These are phyloP conservation scores for Myoxocephalus aenaeus DNA, from an alignment of 2,797 vertebrate genomes.

Conservation along the genomic window DNA sequence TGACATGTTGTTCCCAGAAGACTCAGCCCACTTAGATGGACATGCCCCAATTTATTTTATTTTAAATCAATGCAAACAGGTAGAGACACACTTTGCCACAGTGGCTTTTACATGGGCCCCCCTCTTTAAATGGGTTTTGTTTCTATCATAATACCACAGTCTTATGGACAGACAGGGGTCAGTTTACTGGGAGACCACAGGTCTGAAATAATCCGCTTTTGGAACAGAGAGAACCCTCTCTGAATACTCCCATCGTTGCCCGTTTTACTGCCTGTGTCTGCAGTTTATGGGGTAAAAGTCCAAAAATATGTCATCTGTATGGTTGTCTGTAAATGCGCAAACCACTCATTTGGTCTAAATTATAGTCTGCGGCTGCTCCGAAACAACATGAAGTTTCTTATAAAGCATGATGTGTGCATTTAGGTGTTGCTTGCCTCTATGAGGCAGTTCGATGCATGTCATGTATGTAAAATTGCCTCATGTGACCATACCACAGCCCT, in stretches of 20 bases:
- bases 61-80: slow-evolving; percentile 50
- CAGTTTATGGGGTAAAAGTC: slow-evolving; percentile 79
- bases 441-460: slow-evolving; percentile 12
- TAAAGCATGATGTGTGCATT: slow-evolving; percentile 74
- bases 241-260: slow-evolving; percentile 70
- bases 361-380: slow-evolving; percentile 72
- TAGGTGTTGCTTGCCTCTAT: slow-evolving; percentile 65
- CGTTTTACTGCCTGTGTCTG: slow-evolving; percentile 75
- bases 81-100: slow-evolving; percentile 30
- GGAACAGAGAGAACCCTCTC: slow-evolving; percentile 69
- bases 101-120: slow-evolving; percentile 59
- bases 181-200: slow-evolving; percentile 74
- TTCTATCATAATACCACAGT: slow-evolving; percentile 73
- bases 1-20: slow-evolving; percentile 33
- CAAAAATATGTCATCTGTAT: slow-evolving; percentile 82
- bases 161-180: slow-evolving; percentile 59
- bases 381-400: slow-evolving; percentile 71
- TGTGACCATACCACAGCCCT: slow-evolving; percentile 55
- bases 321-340: slow-evolving; percentile 77
- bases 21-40: not conserved
- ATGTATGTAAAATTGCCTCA: slow-evolving; percentile 33
- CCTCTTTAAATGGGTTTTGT: slow-evolving; percentile 70
- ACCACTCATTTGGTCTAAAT: slow-evolving; percentile 81
- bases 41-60: slow-evolving; percentile 4
- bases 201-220: slow-evolving; percentile 73